Percentiles rank a stretch among this genome's conserved stretches.
These are phyloP conservation scores for Ptilonorhynchus violaceus DNA, from an alignment of 2,113 vertebrate genomes.

Conservation along the genomic window DNA sequence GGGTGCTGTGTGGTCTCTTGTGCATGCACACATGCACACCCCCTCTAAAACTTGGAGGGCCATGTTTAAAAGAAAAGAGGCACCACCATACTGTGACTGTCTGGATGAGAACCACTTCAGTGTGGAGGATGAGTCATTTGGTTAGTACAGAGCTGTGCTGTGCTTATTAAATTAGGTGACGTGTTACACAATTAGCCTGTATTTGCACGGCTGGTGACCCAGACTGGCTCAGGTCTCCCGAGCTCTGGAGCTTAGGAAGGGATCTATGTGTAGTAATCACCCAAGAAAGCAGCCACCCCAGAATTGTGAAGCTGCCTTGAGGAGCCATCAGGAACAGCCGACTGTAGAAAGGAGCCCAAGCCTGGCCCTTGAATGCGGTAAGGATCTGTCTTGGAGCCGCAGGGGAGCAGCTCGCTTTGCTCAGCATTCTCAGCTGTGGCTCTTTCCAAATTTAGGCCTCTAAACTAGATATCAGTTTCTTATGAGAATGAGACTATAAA, in stretches of 20 bases:
- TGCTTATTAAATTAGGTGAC: neutral
- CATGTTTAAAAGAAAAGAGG: neutral
- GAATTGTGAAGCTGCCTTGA: neutral
- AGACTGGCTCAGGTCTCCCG: neutral
- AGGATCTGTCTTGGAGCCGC: fast-evolving
- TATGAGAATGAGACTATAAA: neutral
- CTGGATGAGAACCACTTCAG: neutral
- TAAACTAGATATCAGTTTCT: neutral
- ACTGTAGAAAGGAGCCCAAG: neutral
- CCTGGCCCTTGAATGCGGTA: fast-evolving
- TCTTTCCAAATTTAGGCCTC: constrained; percentile 31
- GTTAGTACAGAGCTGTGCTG: neutral
- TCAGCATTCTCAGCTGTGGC: constrained; percentile 33
- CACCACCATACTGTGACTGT: neutral
- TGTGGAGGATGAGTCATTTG: neutral
- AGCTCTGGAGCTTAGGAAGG: neutral
- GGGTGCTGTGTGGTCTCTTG: neutral
- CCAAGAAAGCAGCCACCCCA: neutral
- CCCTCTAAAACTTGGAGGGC: neutral
- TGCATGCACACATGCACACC: no score
- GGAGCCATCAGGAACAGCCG: neutral
- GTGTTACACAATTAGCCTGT: neutral
- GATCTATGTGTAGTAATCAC: neutral
- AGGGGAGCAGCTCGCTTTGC: neutral
- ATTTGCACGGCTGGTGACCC: neutral